Percentiles rank a stretch among this genome's conserved stretches.
These are phyloP conservation scores for Trigoniulus corallinus DNA, from an alignment of 1,140 invertebrate species.

Conservation along the genomic window DNA sequence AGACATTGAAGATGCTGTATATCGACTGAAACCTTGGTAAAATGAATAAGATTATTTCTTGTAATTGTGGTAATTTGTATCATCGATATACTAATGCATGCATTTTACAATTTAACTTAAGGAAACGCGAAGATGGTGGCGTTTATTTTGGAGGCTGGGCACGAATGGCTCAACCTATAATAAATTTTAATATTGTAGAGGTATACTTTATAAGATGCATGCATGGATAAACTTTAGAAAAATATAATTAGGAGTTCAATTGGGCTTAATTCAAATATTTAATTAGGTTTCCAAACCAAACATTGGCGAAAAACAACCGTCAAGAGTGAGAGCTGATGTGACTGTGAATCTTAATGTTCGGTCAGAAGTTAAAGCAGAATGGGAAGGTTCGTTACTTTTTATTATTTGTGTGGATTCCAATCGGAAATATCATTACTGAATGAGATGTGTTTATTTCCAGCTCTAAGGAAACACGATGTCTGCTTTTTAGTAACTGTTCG, in stretches of 20 bases:
- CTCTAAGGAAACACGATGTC: constrained; percentile 89
- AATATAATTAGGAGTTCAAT: constrained; percentile 40
- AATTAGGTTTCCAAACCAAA: constrained; percentile 38
- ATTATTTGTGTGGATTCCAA: background rate
- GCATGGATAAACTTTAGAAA: constrained; percentile 16
- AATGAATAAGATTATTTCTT: constrained; percentile 12
- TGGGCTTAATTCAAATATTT: background rate
- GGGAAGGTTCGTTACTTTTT: constrained; percentile 71
- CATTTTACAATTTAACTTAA: constrained; percentile 18
- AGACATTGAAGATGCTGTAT: constrained; percentile 93
- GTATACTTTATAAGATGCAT: constrained; percentile 13
- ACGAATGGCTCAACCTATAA: constrained; percentile 90
- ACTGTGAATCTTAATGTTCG: constrained; percentile 79
- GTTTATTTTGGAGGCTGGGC: constrained; percentile 94
- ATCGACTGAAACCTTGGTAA: constrained; percentile 80
- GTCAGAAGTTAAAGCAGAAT: constrained; percentile 83
- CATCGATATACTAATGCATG: constrained; percentile 4
- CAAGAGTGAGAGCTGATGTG: constrained; percentile 83
- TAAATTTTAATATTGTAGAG: constrained; percentile 86
- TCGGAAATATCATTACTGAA: background rate
- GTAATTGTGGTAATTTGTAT: constrained; percentile 1
- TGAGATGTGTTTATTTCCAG: constrained; percentile 13
- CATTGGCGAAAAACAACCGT: constrained; percentile 79
- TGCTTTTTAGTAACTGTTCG: constrained; percentile 88
- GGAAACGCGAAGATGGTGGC: constrained; percentile 68